Base-by-base conservation (phyloP, 2,888 invertebrate genomes). In the Eristalis tenax region DNA sequence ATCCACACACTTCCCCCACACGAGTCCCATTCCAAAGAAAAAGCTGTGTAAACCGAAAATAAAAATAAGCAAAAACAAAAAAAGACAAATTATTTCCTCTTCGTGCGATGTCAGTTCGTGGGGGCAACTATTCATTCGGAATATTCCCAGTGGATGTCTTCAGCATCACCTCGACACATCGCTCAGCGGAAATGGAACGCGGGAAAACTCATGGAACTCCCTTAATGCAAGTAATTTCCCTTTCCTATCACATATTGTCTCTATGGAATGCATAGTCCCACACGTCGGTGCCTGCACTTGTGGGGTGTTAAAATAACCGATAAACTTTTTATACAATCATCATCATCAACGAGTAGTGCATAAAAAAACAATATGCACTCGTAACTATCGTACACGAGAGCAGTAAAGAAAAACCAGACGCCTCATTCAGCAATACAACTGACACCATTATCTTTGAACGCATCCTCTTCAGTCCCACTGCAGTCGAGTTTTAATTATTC, bases 331-430 rank as follows among this genome's bases (percentile, higher is more conserved):
- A 80, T 75, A 32, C 61, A 70, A 65, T 63, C 59, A 61, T 40
- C 64, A 43, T 43, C 73, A 78, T 83, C 79, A 68, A 78, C 73
- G 74, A 40, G 26, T 23, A 56, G 68, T 64, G 57, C 18, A 43
- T n/a, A 43, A 50, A 79, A 57, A 23, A 26, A 71, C 56, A 76
- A 84, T 84, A 76, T 80, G 74, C 69, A 71, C 71, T 84, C 80
- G 56, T 76, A 71, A 79, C 63, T 66, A 18, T 18, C 50, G n/a
- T 6, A 18, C 8, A 8, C 18, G 8, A 50, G 43, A 43, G 65
- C 18, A 63, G 61, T 81, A 56, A 23, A 71, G 56, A 79, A 64
- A 73, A 65, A n/a, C 18, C 50, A 18, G 50, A 50, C 50, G 6
- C 50, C 50, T 50, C 18, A 50, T 50, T 50, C 50, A 50, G 50